A percentile compares a stretch with the other conserved stretches of the same genome.
Conservation (phyloP, 2,888 invertebrate genomes). For the Orthonevra nobilis region DNA sequence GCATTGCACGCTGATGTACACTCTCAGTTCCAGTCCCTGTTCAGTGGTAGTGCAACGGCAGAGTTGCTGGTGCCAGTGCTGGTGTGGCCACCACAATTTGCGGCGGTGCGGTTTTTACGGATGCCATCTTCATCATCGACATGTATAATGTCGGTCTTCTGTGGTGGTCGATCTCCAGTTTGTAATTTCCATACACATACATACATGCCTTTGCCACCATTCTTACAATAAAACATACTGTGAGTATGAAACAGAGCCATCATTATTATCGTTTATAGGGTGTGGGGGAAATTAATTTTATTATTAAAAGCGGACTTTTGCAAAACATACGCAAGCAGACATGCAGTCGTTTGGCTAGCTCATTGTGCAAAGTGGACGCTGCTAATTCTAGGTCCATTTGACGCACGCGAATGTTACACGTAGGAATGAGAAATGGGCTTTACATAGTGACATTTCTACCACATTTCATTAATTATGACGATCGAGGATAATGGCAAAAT, state of each 20-base stretch:
- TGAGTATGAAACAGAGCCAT: no score
- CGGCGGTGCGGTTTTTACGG: conserved; percentile 70
- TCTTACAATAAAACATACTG: conserved; percentile 27
- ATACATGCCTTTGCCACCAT: conserved; percentile 50
- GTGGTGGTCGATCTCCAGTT: conserved; percentile 61
- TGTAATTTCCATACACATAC: conserved; percentile 22
- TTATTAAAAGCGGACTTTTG: no score
- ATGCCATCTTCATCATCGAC: conserved; percentile 69
- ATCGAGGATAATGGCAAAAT: conserved; percentile 30
- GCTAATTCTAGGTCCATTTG: conserved; percentile 17
- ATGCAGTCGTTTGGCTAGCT: no score
- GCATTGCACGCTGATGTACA: conserved; percentile 45
- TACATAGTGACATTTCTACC: conserved; percentile 10
- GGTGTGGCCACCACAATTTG: conserved; percentile 60
- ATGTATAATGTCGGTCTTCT: conserved; percentile 62
- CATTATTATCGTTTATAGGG: no score
- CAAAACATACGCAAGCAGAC: no score
- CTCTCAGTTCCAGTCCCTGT: conserved; percentile 42
- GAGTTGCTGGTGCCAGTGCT: conserved; percentile 23
- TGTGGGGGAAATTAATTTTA: background rate
- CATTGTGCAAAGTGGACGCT: no score
- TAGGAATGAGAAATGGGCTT: conserved; percentile 23
- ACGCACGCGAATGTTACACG: conserved; percentile 28
- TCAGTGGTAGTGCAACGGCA: conserved; percentile 30
- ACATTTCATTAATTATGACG: conserved; percentile 16